Base-by-base conservation (phyloP, 2,888 invertebrate genomes). In the Chaetogeoica ovagalla region DNA sequence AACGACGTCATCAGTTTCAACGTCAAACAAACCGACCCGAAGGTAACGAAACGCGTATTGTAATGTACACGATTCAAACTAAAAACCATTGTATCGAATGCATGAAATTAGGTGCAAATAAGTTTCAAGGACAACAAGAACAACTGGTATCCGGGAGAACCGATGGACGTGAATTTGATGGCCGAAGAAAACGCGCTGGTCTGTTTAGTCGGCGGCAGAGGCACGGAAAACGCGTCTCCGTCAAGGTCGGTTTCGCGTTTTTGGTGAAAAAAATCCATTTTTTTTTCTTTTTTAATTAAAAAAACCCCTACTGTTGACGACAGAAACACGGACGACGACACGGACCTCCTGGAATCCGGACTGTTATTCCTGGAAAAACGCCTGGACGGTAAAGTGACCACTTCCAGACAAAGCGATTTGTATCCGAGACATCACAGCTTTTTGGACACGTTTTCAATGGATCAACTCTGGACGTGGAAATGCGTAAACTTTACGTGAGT, bases 1-100 rank as follows among this genome's bases (percentile, higher is more conserved):
- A 91, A 90, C 84, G 91, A 91, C 85, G 90, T 91, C 19, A 90
- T 90, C 74, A 90, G 89, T 84, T 91, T 91, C 85, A 90, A 90
- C 83, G 90, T 91, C 19, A 88, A 89, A 83, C 87, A 91, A 23
- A 86, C 90, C 72, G 89, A 90, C 84, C 89, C 89, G 85, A 89
- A 90, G 88, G 79, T 79, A 79, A 21, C 19, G n/a, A 59, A 7
- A 43, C 43, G 43, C 60, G 23, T 23, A 23, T 9, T 5, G 23
- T 1, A 2, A n/a, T 23, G n/a, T n/a, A 5, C 60, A 3, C 48
- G 48, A 11, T 48, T 13, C 13, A 55, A 69, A 19, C 48, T 13
- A 48, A 48, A 60, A 11, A 19, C 7, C 13, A 1, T 4, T 19
- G 43, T 39, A 43, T 39, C 2, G 39, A 66, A 30, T 30, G 30